These are phyloP conservation scores for Mohoua ochrocephala DNA, from an alignment of 2,113 vertebrate genomes.

Conservation along the genomic window DNA sequence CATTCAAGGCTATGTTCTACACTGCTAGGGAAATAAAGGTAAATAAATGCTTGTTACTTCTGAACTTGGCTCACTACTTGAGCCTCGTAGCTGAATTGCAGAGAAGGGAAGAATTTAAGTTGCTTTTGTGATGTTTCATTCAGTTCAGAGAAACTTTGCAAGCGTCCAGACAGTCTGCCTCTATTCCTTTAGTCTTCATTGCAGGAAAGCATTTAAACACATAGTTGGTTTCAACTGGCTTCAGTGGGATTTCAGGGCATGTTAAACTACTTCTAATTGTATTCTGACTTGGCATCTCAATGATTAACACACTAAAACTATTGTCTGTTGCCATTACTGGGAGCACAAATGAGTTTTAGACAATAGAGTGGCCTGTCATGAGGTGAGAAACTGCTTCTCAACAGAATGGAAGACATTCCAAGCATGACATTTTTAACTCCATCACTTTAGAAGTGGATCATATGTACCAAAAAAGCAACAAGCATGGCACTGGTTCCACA, in stretches of 20 bases:
- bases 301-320: not conserved
- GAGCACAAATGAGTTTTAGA: not conserved
- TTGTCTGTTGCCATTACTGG: not conserved
- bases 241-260: not conserved
- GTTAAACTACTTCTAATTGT: not conserved
- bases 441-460: not conserved
- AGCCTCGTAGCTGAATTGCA: accelerated
- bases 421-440: not conserved
- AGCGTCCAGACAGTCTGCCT: not conserved
- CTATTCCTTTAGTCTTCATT: not conserved
- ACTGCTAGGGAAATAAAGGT: not conserved
- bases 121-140: not conserved
- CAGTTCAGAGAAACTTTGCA: not conserved
- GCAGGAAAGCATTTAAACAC: not conserved
- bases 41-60: not conserved
- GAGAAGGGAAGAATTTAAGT: not conserved
- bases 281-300: not conserved
- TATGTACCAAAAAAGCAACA: not conserved
- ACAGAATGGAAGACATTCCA: not conserved
- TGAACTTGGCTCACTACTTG: not conserved
- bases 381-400: not conserved
- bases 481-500: not conserved
- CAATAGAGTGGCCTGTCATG: accelerated
- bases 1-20: no score
- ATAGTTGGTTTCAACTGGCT: not conserved